Evolutionary conservation across 2,113 vertebrate genomes (phyloP), one percentile per base, ranked within the genome.

Genomic region (Chamaetylas fuelleborni): DNA sequence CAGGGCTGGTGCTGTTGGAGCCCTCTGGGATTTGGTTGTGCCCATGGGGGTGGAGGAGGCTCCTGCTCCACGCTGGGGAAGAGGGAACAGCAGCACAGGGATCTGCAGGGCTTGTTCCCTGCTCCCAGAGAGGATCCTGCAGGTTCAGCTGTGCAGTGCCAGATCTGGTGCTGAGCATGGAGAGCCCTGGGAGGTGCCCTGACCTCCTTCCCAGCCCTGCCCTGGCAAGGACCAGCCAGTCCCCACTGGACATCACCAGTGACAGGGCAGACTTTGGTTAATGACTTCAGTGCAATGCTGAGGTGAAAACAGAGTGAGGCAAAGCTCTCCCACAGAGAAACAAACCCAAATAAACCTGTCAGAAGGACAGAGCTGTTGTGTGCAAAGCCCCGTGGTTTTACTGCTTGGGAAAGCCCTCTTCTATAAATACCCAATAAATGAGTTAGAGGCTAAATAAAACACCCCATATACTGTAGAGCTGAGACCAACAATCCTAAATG

Each of bases 381-480:
- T 3, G 3, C 82, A 88, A 85, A 96, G 73, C 86, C 58, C 45
- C 17, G 51, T 93, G 73, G 43, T 92, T 96, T 96, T 89, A 94
- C 66, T 86, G 94, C 92, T 93, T 51, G 48, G 86, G 91, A 82
- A 86, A 93, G 31, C 66, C 81, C 77, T 82, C 67, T 90, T 79
- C 90, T 93, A 81, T 96, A 96, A 96, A 94, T 83, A 96, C 45
- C 70, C 91, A 91, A 91, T 93, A 95, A 95, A 95, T 92, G 90
- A 89, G 73, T 92, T 89, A 93, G 92, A 76, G 65, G 82, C 58
- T 80, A 93, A 96, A 96, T 95, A 95, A 96, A 97, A 93, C 79
- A 83, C 58, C 65, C 53, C 61, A 70, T 71, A 66, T 92, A 82
- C 67, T 43, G 14, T 18, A 79, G 48, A 89, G 56, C 0, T 61